phyloP scores from a whole-genome alignment of 2,888 invertebrate species.

The Athripsodes cinereus region DNA sequence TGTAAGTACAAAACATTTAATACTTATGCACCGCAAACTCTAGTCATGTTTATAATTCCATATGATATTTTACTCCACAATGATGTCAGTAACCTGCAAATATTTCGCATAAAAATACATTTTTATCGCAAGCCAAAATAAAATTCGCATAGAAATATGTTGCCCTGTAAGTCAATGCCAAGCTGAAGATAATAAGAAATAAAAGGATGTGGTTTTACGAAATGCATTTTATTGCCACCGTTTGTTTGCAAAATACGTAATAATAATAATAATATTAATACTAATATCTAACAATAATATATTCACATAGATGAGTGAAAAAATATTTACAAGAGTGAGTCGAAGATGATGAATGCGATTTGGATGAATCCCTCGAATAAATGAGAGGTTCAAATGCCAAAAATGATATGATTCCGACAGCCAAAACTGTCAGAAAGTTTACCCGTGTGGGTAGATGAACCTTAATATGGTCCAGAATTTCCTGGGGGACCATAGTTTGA shows the following conservation, averaged over 20 bases:
- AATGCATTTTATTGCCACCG: conserved; percentile 40
- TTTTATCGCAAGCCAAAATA: conserved; percentile 18
- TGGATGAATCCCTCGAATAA: conserved; percentile 27
- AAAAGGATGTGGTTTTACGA: conserved; percentile 28
- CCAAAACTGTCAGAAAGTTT: conserved; percentile 14
- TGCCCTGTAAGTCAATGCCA: conserved; percentile 21
- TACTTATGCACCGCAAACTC: too few relatives aligned
- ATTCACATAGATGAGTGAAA: conserved; percentile 30
- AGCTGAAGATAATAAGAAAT: conserved; percentile 21
- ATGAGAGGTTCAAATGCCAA: conserved; percentile 26
- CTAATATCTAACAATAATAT: conserved; percentile 29
- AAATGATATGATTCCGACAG: conserved; percentile 23
- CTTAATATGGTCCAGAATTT: conserved; percentile 40
- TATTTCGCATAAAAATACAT: neutral
- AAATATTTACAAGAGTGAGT: conserved; percentile 31
- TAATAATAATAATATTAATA: conserved; percentile 30
- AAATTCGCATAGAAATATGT: conserved; percentile 12
- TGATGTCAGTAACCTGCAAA: neutral
- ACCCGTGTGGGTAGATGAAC: conserved; percentile 21
- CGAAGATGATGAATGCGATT: conserved; percentile 29
- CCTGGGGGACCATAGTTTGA: conserved; percentile 35
- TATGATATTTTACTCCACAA: too few relatives aligned
- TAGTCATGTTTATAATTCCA: too few relatives aligned
- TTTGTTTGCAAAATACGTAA: conserved; percentile 33
- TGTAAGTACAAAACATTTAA: too few relatives aligned